These are phyloP conservation scores for Agapostemon virescens DNA, from an alignment of 2,888 invertebrate genomes.

Conservation along the genomic window DNA sequence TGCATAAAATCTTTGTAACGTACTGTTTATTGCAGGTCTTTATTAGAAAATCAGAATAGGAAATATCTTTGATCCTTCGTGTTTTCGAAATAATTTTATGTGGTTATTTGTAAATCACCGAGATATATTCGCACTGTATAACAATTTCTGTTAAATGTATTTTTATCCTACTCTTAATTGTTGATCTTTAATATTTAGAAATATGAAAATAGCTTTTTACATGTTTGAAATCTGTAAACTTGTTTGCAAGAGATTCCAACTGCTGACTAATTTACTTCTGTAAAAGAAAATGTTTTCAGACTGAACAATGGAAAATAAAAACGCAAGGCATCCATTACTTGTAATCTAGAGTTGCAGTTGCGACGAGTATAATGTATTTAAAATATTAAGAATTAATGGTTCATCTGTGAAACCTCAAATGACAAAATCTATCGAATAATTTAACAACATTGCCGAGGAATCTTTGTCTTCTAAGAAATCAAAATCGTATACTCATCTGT, in stretches of 20 bases:
- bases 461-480: neutral
- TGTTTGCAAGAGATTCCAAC: neutral
- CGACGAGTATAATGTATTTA: neutral
- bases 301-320: neutral
- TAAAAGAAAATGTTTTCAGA: too few relatives aligned
- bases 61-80: neutral
- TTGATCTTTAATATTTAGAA: neutral
- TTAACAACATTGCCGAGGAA: neutral
- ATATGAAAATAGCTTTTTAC: neutral
- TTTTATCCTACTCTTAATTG: neutral
- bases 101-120: neutral
- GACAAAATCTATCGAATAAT: slow-evolving; percentile 16
- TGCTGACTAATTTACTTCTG: neutral
- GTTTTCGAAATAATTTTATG: neutral
- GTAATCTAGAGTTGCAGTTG: neutral
- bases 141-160: neutral
- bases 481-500: neutral
- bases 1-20: neutral
- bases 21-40: neutral
- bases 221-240: neutral
- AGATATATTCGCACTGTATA: neutral
- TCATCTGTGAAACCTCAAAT: neutral
- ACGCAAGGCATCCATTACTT: neutral
- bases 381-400: neutral
- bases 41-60: neutral